These are phyloP conservation scores for Margaritifera margaritifera DNA, from an alignment of 2,888 invertebrate species.

Conservation along the genomic window DNA sequence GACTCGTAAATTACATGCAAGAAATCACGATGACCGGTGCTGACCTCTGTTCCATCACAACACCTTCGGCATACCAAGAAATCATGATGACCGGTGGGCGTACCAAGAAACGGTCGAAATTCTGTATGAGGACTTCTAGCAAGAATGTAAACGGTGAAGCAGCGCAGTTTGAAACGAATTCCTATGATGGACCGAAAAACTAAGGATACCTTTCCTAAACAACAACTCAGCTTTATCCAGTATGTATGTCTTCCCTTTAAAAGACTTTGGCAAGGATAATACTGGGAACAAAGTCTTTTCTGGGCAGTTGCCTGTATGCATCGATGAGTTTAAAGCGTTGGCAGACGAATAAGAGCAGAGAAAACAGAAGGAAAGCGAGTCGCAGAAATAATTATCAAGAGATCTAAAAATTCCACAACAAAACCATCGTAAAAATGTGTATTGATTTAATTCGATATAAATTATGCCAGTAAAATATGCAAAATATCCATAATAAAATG, in stretches of 20 bases:
- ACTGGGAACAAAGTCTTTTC: constrained; percentile 7
- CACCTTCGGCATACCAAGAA: constrained; percentile 40
- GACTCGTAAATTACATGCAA: not conserved
- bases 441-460: too few relatives aligned
- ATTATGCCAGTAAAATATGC: too few relatives aligned
- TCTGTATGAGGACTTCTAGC: constrained; percentile 53
- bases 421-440: too few relatives aligned
- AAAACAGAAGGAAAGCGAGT: not conserved
- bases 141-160: constrained; percentile 52
- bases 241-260: constrained; percentile 15
- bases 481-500: too few relatives aligned
- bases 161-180: constrained; percentile 35
- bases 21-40: constrained; percentile 48
- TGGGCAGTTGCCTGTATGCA: constrained; percentile 1
- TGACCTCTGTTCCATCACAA: constrained; percentile 44
- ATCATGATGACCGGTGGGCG: constrained; percentile 43
- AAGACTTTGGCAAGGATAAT: constrained; percentile 9
- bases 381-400: too few relatives aligned
- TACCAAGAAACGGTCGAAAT: constrained; percentile 30
- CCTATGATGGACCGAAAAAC: constrained; percentile 50
- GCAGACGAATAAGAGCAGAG: not conserved
- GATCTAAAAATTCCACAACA: too few relatives aligned
- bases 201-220: constrained; percentile 6
- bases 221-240: constrained; percentile 12
- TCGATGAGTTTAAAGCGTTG: not conserved